Conservation (phyloP, 1,140 invertebrate species). For the Battus philenor region DNA sequence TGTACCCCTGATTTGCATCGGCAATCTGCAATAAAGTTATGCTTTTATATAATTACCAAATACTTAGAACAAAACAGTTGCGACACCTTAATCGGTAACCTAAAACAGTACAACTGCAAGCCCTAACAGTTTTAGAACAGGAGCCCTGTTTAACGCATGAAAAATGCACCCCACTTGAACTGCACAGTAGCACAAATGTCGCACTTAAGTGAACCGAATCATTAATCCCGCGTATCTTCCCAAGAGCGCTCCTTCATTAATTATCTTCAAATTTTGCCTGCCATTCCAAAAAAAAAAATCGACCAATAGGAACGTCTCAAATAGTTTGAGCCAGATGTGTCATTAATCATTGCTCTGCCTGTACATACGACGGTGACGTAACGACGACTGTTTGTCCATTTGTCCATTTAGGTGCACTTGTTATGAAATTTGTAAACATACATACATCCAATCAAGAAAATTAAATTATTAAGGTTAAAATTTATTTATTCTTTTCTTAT, state of each 20-base stretch:
- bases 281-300: constrained; percentile 56
- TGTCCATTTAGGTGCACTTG: no score
- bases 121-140: constrained; percentile 22
- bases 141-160: constrained; percentile 55
- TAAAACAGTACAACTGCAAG: no score
- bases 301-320: constrained; percentile 48
- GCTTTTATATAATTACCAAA: no score
- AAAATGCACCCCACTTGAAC: constrained; percentile 45
- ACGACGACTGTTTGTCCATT: no score
- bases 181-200: constrained; percentile 43
- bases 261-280: constrained; percentile 59
- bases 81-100: no score
- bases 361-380: constrained; percentile 36
- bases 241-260: constrained; percentile 50
- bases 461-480: no score
- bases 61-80: no score
- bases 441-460: no score
- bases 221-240: constrained; percentile 41
- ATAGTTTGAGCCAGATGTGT: constrained; percentile 52
- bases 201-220: constrained; percentile 37
- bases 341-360: constrained; percentile 53
- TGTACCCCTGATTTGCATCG: no score
- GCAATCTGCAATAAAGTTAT: no score
- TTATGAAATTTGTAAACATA: no score
- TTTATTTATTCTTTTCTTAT: no score